A percentile compares a stretch with the other conserved stretches of the same genome.
phyloP scores from a whole-genome alignment of 92 coral and sea anemone genomes.

The Palythoa caribaeorum region DNA sequence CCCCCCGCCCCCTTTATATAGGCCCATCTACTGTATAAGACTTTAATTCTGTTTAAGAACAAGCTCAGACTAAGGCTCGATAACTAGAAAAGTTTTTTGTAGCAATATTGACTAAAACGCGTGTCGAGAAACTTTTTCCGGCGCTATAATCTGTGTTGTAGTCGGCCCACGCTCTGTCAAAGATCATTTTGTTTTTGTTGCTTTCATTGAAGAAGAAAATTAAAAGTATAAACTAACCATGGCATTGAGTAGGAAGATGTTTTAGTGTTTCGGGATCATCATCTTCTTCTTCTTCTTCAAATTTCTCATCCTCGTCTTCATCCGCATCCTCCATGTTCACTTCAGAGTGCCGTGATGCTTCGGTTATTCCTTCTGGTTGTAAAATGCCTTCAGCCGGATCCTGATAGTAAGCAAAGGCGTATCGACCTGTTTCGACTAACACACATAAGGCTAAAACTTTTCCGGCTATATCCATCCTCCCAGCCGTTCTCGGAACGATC shows the following conservation, averaged over 20 bases:
- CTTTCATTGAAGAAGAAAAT: neutral
- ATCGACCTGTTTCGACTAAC: neutral
- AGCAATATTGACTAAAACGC: too few species aligned
- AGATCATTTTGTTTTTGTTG: too few species aligned
- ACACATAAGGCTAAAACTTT: neutral
- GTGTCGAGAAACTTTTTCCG: too few species aligned
- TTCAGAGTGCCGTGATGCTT: neutral
- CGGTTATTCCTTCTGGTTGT: conserved; percentile 8
- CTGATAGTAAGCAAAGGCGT: neutral
- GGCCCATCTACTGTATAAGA: too few species aligned
- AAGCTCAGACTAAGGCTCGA: too few species aligned
- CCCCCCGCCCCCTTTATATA: too few species aligned
- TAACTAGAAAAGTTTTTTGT: too few species aligned
- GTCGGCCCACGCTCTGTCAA: too few species aligned
- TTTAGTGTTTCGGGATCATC: conserved; percentile 30
- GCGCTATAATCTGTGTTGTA: too few species aligned
- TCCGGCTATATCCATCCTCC: neutral
- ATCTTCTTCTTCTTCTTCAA: neutral
- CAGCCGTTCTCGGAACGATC: neutral
- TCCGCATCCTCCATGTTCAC: conserved; percentile 13
- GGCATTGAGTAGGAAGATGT: conserved; percentile 40
- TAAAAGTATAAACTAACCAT: neutral
- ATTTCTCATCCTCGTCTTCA: conserved; percentile 31
- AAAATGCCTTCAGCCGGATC: conserved; percentile 45
- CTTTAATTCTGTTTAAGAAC: too few species aligned